phyloP scores from a whole-genome alignment of 2,113 vertebrate genomes.

The Sardina pilchardus region DNA sequence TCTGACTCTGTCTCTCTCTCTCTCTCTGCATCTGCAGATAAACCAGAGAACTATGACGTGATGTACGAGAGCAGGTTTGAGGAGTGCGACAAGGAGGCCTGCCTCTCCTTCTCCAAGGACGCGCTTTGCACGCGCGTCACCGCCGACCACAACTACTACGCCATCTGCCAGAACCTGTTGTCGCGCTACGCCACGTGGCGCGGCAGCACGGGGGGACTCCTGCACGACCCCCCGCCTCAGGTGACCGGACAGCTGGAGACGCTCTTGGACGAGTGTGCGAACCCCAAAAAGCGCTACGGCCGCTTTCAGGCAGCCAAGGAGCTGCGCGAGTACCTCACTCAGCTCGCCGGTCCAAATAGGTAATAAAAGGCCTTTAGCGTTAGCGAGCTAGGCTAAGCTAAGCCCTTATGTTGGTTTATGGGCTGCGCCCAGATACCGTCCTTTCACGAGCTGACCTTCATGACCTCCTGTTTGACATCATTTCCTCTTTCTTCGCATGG shows the following conservation, averaged over 20 bases:
- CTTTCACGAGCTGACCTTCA: neutral
- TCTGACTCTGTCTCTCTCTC: neutral
- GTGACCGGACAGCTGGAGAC: constrained; percentile 86
- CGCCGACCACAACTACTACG: constrained; percentile 98
- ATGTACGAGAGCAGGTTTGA: constrained; percentile 99
- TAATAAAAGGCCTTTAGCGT: constrained; percentile 63
- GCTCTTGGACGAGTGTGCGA: constrained; percentile 83
- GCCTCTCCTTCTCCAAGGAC: constrained; percentile 97
- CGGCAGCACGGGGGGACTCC: constrained; percentile 93
- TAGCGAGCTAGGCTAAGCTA: neutral
- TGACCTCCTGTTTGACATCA: constrained; percentile 13
- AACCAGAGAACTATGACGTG: constrained; percentile 94
- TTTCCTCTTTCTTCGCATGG: constrained; percentile 13
- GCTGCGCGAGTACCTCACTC: constrained; percentile 90
- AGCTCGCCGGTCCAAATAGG: constrained; percentile 76
- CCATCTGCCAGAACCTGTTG: constrained; percentile 95
- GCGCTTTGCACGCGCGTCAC: constrained; percentile 91
- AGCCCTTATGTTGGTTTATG: neutral
- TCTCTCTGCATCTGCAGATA: constrained; percentile 85
- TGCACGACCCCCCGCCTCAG: constrained; percentile 89
- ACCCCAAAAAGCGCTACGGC: constrained; percentile 83
- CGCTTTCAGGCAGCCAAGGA: constrained; percentile 92
- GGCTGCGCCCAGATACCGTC: neutral
- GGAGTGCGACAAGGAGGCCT: constrained; percentile 96
- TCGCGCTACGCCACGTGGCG: constrained; percentile 93